phyloP scores from a whole-genome alignment of 2,797 vertebrate genomes.

The Sebastes kiyomatsui region DNA sequence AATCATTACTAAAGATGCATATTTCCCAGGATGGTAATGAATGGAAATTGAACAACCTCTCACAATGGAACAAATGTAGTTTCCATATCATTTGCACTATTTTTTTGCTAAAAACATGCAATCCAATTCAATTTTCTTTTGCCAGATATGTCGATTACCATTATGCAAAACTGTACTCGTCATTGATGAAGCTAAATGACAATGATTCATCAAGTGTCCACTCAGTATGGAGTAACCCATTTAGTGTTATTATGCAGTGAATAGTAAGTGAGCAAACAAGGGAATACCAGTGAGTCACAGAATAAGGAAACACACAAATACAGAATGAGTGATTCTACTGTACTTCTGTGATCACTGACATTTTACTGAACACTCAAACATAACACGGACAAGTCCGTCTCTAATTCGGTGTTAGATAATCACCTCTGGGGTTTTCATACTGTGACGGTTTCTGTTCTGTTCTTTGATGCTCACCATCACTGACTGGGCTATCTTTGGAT shows the following conservation, averaged over 20 bases:
- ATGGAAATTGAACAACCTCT: neutral
- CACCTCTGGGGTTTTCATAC: conserved; percentile 13
- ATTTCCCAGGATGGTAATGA: neutral
- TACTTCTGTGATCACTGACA: neutral
- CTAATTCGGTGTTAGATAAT: conserved; percentile 26
- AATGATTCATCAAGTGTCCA: neutral
- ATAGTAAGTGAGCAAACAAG: neutral
- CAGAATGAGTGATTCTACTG: neutral
- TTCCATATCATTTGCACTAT: neutral
- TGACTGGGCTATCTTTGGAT: conserved; percentile 21
- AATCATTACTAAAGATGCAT: neutral
- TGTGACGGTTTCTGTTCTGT: neutral
- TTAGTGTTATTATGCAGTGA: neutral
- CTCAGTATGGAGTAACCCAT: neutral
- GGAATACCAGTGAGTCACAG: neutral
- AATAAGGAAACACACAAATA: neutral
- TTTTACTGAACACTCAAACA: conserved; percentile 1
- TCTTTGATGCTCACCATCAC: conserved; percentile 37
- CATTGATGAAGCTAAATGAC: neutral
- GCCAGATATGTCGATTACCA: neutral
- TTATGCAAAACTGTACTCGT: neutral
- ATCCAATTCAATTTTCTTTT: neutral
- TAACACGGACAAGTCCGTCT: neutral
- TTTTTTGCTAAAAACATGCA: neutral
- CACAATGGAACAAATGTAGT: neutral